Conservation (phyloP, 2,888 invertebrate genomes). For the Lymantria monacha region DNA sequence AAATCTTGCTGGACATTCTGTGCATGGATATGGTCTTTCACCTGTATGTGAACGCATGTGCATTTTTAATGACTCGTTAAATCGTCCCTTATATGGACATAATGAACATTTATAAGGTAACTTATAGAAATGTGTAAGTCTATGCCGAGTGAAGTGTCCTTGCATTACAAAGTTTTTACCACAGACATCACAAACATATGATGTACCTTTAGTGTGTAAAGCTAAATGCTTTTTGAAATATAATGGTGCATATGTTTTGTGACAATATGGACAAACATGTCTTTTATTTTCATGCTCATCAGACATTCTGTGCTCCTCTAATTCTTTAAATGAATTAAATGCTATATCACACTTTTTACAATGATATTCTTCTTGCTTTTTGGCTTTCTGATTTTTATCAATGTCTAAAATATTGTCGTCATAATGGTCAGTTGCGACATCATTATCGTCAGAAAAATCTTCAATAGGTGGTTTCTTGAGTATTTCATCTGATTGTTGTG, state of each 20-base stretch:
- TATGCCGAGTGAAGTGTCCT: slow-evolving; percentile 57
- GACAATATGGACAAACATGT: slow-evolving; percentile 56
- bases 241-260: slow-evolving; percentile 51
- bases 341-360: slow-evolving; percentile 58
- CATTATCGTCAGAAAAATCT: slow-evolving; percentile 14
- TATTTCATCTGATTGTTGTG: slow-evolving; percentile 52
- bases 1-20: slow-evolving; percentile 61
- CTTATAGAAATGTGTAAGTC: slow-evolving; percentile 62
- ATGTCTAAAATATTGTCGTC: slow-evolving; percentile 17
- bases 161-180: slow-evolving; percentile 60
- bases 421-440: slow-evolving; percentile 16
- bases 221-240: slow-evolving; percentile 62
- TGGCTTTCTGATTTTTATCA: slow-evolving; percentile 21
- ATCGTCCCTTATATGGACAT: slow-evolving; percentile 69
- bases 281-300: slow-evolving; percentile 60
- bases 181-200: slow-evolving; percentile 68
- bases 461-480: slow-evolving; percentile 38
- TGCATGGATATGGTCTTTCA: slow-evolving; percentile 68
- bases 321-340: slow-evolving; percentile 55
- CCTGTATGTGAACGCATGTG: slow-evolving; percentile 73
- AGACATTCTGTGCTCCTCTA: slow-evolving; percentile 52
- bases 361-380: slow-evolving; percentile 26
- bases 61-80: slow-evolving; percentile 63
- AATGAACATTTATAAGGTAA: slow-evolving; percentile 62
- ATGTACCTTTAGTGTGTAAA: slow-evolving; percentile 45